Conservation (phyloP, 2,888 invertebrate species). For the Limnephilus lunatus region DNA sequence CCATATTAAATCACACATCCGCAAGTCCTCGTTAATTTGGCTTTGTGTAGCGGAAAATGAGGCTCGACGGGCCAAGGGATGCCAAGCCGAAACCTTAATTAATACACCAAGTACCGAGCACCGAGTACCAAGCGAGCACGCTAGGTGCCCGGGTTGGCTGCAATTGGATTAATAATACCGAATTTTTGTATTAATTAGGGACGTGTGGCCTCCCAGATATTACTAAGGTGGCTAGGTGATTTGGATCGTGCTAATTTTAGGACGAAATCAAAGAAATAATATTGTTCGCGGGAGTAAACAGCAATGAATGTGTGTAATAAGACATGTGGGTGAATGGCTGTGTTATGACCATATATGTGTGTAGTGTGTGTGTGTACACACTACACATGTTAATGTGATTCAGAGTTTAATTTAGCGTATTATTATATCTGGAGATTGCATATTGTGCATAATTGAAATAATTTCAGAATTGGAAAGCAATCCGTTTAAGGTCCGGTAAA, state of each 20-base stretch:
- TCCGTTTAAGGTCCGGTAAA: no score
- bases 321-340: no score
- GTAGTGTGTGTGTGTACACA: no score
- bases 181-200: slow-evolving; percentile 19
- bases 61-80: slow-evolving; percentile 20
- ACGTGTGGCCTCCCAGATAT: neutral
- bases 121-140: neutral
- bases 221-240: neutral
- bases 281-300: no score
- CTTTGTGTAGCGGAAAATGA: slow-evolving; percentile 56
- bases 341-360: no score
- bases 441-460: no score
- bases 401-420: no score
- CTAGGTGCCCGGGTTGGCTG: neutral
- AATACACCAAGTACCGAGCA: slow-evolving; percentile 26
- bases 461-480: no score
- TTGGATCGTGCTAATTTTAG: neutral
- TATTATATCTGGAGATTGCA: no score
- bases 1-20: neutral
- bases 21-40: slow-evolving; percentile 55
- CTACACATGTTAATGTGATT: no score
- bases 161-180: slow-evolving; percentile 3
- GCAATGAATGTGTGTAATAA: no score
- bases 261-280: neutral
- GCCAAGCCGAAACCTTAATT: slow-evolving; percentile 44